Conservation (phyloP, 2,888 invertebrate genomes). For the Aelia acuminata region DNA sequence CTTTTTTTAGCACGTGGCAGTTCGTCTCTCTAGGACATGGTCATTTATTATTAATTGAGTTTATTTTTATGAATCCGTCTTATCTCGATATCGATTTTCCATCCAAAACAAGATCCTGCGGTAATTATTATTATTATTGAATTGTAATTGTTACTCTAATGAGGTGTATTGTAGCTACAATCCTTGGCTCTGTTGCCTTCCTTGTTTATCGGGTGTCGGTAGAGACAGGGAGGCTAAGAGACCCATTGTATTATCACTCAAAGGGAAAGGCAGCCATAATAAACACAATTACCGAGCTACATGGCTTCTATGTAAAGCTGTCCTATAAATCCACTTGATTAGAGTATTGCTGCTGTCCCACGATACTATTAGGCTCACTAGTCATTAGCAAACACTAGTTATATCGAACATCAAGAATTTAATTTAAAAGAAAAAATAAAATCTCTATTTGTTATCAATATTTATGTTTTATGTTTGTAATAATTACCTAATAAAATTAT, state of each 20-base stretch:
- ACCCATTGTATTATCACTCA: slow-evolving; percentile 30
- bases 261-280: slow-evolving; percentile 15
- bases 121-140: background rate
- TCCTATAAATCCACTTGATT: background rate
- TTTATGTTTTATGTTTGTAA: too few species aligned
- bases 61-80: too few species aligned
- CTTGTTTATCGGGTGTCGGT: slow-evolving; percentile 23
- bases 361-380: background rate
- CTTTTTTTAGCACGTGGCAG: too few species aligned
- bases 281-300: slow-evolving; percentile 16
- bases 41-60: too few species aligned
- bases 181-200: background rate
- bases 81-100: too few species aligned
- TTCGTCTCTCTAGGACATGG: too few species aligned
- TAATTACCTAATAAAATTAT: too few species aligned
- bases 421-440: background rate
- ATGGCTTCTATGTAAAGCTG: slow-evolving; percentile 6
- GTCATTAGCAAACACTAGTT: background rate
- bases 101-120: too few species aligned
- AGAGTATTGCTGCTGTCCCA: background rate
- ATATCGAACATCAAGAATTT: background rate
- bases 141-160: background rate
- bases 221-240: background rate
- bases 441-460: too few species aligned
- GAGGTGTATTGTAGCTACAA: background rate